Percentiles rank a stretch among this genome's conserved stretches.
Evolutionary conservation across 2,113 vertebrate genomes (phyloP).

Genomic region (Sus scrofa): DNA sequence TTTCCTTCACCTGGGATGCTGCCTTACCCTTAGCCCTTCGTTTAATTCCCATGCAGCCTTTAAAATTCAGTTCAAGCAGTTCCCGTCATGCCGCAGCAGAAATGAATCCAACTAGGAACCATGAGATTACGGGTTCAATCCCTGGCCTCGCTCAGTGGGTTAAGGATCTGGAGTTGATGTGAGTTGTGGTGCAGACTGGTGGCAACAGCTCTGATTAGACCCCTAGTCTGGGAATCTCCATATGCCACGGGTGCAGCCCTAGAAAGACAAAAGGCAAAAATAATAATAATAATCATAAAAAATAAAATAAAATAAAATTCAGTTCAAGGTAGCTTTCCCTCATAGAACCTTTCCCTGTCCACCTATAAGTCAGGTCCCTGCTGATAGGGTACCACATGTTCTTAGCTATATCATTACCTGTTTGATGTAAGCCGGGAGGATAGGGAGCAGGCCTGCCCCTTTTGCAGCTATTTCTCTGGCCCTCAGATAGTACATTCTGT

Average conservation of each 20-base stretch:
- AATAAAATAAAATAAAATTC: no score
- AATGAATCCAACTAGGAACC: no score
- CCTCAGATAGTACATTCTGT: background rate
- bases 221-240: no score
- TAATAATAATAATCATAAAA: no score
- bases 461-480: background rate
- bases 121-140: no score
- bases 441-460: background rate
- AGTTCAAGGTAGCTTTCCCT: background rate
- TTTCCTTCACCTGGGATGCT: background rate
- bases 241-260: no score
- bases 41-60: background rate
- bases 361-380: background rate
- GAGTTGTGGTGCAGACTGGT: no score
- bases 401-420: background rate
- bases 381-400: background rate
- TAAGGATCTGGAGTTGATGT: no score
- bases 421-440: background rate
- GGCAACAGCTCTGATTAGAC: no score
- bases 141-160: no score
- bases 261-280: no score
- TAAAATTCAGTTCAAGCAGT: conserved; percentile 6
- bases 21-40: background rate
- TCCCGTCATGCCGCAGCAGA: no score
- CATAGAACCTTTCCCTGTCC: background rate